Evolutionary conservation across 2,113 vertebrate species (phyloP).

Genomic region (Erpornis zantholeuca): DNA sequence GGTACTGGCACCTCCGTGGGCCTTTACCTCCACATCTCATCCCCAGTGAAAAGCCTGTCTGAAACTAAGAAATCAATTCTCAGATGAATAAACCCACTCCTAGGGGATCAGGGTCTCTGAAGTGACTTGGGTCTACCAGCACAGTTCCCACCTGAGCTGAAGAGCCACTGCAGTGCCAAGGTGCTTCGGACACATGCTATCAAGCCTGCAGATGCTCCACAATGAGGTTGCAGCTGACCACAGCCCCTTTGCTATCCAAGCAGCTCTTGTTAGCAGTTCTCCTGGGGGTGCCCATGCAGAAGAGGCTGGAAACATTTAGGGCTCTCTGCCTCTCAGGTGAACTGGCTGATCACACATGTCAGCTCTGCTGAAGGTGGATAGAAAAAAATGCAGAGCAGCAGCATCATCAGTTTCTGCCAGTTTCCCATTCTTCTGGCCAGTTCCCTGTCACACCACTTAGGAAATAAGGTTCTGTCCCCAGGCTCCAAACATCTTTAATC

Average conservation of each 20-base stretch:
- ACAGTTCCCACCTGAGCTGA: background rate
- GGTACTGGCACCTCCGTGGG: background rate
- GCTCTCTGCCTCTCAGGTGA: background rate
- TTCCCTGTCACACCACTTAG: background rate
- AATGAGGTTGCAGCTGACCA: background rate
- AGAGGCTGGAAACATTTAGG: background rate
- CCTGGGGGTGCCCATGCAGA: background rate
- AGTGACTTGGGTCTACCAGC: background rate
- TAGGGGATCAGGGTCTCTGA: background rate
- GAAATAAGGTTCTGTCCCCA: background rate
- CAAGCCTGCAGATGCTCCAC: background rate
- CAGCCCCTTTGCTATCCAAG: background rate
- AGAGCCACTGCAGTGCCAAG: background rate
- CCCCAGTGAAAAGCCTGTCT: background rate
- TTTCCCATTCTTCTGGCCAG: background rate
- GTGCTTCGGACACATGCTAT: fast-evolving
- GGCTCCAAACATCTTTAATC: background rate
- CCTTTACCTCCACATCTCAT: background rate
- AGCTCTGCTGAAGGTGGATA: background rate
- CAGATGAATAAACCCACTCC: background rate
- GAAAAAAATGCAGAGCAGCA: background rate
- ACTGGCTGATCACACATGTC: background rate
- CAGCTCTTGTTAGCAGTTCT: background rate
- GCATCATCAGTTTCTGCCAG: background rate
- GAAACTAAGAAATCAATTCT: background rate